These are phyloP conservation scores for Conus ventricosus DNA, from an alignment of 1,140 invertebrate species.

Conservation along the genomic window DNA sequence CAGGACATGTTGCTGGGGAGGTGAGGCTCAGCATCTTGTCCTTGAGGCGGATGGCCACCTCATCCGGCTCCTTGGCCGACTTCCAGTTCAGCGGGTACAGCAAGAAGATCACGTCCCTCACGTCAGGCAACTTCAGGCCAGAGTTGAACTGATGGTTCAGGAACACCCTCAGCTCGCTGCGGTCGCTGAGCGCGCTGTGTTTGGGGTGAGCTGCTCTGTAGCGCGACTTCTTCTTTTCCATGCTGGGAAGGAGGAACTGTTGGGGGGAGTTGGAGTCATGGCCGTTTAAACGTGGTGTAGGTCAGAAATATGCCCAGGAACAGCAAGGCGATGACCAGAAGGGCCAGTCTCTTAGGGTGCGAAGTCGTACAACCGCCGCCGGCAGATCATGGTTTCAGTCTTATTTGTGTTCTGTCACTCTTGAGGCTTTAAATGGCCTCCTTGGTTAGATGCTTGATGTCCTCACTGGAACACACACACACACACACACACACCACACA, in stretches of 20 bases:
- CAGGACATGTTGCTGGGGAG: slow-evolving; percentile 54
- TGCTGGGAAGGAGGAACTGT: neutral
- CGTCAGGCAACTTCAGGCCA: neutral
- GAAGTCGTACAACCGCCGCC: slow-evolving; percentile 26
- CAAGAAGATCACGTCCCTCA: slow-evolving; percentile 33
- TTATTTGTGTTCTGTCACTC: neutral
- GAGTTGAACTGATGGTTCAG: slow-evolving; percentile 1
- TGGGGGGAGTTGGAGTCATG: neutral
- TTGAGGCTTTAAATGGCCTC: too few relatives aligned
- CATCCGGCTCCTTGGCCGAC: slow-evolving; percentile 50
- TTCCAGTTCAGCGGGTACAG: slow-evolving; percentile 57
- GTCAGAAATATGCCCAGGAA: slow-evolving; percentile 14
- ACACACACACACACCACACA: neutral
- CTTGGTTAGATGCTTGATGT: neutral
- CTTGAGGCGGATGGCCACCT: slow-evolving; percentile 51
- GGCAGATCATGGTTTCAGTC: slow-evolving; percentile 12
- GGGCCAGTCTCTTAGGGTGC: neutral
- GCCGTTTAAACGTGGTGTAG: slow-evolving; percentile 12
- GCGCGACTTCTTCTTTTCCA: neutral
- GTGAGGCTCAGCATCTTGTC: slow-evolving; percentile 44
- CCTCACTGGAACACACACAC: neutral
- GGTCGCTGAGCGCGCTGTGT: neutral
- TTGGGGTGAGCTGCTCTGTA: slow-evolving; percentile 21
- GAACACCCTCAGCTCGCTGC: neutral
- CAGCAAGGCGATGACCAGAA: slow-evolving; percentile 5